Percentiles rank a stretch among this genome's conserved stretches.
Conservation (phyloP, 1,140 invertebrate genomes). For the Aphelinus atriplicis region DNA sequence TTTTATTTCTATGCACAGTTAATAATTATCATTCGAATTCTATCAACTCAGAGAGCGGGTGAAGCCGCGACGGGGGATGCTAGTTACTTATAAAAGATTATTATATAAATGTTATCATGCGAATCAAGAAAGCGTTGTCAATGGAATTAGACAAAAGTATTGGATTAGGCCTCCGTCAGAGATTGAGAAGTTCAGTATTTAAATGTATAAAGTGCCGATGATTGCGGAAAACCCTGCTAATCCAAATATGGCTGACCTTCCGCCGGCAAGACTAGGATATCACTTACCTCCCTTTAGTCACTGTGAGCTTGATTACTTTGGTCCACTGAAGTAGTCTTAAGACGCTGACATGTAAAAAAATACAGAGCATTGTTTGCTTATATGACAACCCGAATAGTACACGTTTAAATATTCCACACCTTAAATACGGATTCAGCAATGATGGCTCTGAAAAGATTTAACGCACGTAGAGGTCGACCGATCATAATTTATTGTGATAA, state of each 20-base stretch:
- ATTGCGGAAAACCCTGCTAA: neutral
- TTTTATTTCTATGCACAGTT: no score
- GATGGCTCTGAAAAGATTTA: conserved; percentile 46
- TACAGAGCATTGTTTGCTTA: conserved; percentile 53
- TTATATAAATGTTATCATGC: conserved; percentile 38
- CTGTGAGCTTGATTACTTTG: neutral
- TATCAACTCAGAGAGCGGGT: no score
- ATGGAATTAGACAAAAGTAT: conserved; percentile 44
- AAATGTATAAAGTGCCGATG: conserved; percentile 12
- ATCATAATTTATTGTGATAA: conserved; percentile 45
- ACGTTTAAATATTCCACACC: conserved; percentile 44
- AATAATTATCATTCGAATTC: no score
- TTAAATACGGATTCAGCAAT: conserved; percentile 45
- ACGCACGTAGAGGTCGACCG: conserved; percentile 37
- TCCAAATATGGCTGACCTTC: neutral
- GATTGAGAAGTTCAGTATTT: neutral
- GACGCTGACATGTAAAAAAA: conserved; percentile 49
- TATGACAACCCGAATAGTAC: conserved; percentile 43
- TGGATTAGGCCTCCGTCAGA: conserved; percentile 41
- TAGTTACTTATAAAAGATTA: conserved; percentile 37
- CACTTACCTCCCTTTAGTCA: neutral
- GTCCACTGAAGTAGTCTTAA: conserved; percentile 40
- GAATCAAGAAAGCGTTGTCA: conserved; percentile 43
- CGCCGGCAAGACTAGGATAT: neutral
- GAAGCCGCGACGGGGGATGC: no score